Percentiles rank a stretch among this genome's conserved stretches.
Evolutionary conservation across 2,113 vertebrate genomes (phyloP).

Genomic region (Varanus salvator): DNA sequence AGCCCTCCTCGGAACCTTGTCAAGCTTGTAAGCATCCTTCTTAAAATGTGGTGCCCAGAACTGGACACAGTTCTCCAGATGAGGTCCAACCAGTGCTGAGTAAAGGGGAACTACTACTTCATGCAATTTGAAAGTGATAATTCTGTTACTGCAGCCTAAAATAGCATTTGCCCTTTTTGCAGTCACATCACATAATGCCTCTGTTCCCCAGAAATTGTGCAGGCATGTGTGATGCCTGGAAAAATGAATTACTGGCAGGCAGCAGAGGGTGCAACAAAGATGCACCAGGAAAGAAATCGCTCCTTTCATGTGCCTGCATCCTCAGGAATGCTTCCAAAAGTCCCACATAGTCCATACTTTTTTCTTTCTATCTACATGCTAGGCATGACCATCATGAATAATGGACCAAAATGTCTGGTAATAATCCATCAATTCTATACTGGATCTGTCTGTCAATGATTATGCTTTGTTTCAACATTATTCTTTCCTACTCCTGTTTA

Average conservation of each 20-base stretch:
- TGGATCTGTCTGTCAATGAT: neutral
- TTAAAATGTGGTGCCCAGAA: too few relatives aligned
- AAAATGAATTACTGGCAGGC: neutral
- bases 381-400: neutral
- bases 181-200: too few relatives aligned
- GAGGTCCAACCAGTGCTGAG: too few relatives aligned
- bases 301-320: neutral
- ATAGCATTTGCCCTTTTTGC: too few relatives aligned
- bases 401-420: neutral
- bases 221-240: neutral
- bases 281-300: neutral
- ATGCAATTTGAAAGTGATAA: too few relatives aligned
- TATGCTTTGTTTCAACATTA: neutral
- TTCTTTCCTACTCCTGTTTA: too few relatives aligned
- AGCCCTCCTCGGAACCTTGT: too few relatives aligned
- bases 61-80: too few relatives aligned
- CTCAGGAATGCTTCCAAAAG: neutral
- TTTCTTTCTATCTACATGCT: neutral
- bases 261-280: neutral
- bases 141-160: too few relatives aligned
- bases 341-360: neutral
- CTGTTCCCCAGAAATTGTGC: neutral
- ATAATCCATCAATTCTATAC: neutral
- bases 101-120: too few relatives aligned
- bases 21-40: too few relatives aligned